Evolutionary conservation across 2,797 vertebrate genomes (phyloP), one percentile per base, ranked within the genome.

Genomic region (Melanitta fusca): DNA sequence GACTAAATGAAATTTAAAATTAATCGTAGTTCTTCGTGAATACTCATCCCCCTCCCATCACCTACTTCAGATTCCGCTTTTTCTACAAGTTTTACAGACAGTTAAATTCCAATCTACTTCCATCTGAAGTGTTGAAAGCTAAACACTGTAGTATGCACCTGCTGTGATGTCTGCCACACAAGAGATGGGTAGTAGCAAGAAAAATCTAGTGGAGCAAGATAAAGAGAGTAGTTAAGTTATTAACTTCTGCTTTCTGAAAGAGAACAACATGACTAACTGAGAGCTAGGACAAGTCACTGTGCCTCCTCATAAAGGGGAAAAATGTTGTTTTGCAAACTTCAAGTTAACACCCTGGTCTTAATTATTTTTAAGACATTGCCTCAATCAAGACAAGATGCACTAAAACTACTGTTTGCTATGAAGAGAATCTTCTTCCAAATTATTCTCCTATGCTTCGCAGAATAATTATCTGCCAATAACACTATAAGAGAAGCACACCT

Each of bases 41-140:
- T 15, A 62, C 4, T 8, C 2, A 8, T 6, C 24, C 1, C 2
- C 5, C 3, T 8, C 13, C 13, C 0, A 0, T 28, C 45, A 79
- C 18, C 24, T 64, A 60, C 41, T 92, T 77, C 43, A 77, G n/a
- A 21, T 80, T 92, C 60, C 62, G 9, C n/a, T 85, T 68, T 56
- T 34, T 39, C 47, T 62, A 18, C 19, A 70, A 53, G 24, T 65
- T 93, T 86, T 36, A 70, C 25, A 70, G 30, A 39, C 6, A 91
- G 60, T 39, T 84, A 43, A 85, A 94, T 53, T 85, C 36, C 57
- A 78, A 21, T 12, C 34, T 82, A 66, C 21, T 38, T 86, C 20
- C 12, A 21, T 41, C 73, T 54, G 7, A 80, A 77, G 34, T 25
- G 72, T 16, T 66, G 82, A 51, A 82, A 82, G 20, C 34, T 62